A percentile compares a stretch with the other conserved stretches of the same genome.
Conservation (phyloP, 2,888 invertebrate genomes). For the Cantharis flavilabris region DNA sequence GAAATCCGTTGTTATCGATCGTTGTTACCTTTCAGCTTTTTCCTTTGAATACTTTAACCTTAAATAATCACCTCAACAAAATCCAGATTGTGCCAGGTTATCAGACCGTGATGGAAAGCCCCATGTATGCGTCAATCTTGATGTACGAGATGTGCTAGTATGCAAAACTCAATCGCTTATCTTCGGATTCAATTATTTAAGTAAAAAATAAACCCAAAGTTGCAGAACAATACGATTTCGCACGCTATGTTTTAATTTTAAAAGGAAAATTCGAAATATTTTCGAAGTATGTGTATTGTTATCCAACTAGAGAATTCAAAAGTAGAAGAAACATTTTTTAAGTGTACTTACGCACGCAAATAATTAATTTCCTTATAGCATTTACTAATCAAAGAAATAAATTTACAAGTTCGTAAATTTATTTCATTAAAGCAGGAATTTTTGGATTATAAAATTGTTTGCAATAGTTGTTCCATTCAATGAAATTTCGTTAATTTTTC, state of each 20-base stretch:
- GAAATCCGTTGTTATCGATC: background rate
- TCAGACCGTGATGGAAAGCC: background rate
- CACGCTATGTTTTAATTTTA: background rate
- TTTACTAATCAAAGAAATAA: background rate
- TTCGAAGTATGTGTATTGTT: background rate
- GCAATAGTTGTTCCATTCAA: background rate
- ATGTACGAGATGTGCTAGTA: background rate
- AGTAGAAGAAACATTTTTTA: background rate
- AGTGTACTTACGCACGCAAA: background rate
- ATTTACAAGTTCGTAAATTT: background rate
- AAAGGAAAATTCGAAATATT: background rate
- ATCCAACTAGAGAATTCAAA: background rate
- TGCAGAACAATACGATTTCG: background rate
- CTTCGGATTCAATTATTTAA: background rate
- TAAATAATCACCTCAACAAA: background rate
- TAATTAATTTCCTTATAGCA: background rate
- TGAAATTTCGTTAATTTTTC: background rate
- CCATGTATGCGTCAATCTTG: background rate
- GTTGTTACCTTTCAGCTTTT: background rate
- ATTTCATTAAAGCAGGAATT: background rate
- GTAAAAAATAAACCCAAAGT: background rate
- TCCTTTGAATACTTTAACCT: background rate
- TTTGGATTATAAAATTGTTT: background rate
- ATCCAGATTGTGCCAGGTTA: background rate
- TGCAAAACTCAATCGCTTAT: background rate